Base-by-base conservation (phyloP, 2,113 vertebrate genomes). In the Labeo rohita region DNA sequence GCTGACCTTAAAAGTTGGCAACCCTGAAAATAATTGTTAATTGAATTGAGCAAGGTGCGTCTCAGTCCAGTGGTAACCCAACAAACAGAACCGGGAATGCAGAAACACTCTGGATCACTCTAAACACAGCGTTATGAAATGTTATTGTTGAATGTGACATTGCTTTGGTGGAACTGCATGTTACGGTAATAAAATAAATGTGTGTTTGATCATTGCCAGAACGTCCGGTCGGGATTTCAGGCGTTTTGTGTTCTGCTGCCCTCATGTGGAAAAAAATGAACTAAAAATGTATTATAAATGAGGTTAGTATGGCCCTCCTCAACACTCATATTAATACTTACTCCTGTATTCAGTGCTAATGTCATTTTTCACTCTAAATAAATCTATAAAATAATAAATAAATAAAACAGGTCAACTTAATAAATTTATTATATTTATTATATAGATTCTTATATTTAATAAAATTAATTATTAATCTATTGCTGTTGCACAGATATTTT, bases 231-330 rank as follows among this genome's bases (percentile, higher is more conserved):
- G 1, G n/a, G 39, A 61, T 45, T 73, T 21, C 4, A 8, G 21
- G 3, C 12, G 23, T 68, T 47, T 66, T 68, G 66, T 15, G 23
- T 56, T 75, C 68, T 87, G 73, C 83, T 87, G 83, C 68, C 47
- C 34, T 74, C 68, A 0, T 84, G 45, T 80, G 83, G 68, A 1
- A 28, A 43, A 52, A 43, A 74, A 5, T 56, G 54, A 49, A n/a
- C 4, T 6, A 74, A 6, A 47, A 13, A 12, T 7, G 49, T 28
- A 1, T 12, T 59, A 59, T 10, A 72, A 72, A 72, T 43, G 16
- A 43, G 68, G 36, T 39, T 39, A 0, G 7, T 3, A 39, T 70
- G 68, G 36, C 68, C 39, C 39, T 43, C 36, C 1, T 21, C 3
- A 18, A 8, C 68, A 21, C 36, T 72, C 68, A 45, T 21, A 72